Conservation (phyloP, 1,140 invertebrate species). For the Drosophila ficusphila region DNA sequence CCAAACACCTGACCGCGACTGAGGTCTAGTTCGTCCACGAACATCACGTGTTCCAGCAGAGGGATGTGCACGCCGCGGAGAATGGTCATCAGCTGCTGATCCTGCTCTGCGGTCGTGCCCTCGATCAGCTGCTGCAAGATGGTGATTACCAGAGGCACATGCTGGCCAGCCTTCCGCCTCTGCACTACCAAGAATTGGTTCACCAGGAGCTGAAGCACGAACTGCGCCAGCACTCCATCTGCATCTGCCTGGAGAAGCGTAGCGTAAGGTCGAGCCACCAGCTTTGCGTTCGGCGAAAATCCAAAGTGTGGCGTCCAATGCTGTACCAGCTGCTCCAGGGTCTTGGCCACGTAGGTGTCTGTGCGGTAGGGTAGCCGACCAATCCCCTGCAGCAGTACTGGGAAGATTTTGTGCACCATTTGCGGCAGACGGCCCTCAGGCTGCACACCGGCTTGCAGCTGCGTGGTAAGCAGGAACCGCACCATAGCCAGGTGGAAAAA, state of each 20-base stretch:
- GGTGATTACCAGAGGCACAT: constrained; percentile 60
- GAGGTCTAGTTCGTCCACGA: constrained; percentile 76
- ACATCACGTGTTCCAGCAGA: constrained; percentile 79
- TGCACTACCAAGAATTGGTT: constrained; percentile 67
- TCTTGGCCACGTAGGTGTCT: constrained; percentile 70
- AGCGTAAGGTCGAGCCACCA: constrained; percentile 66
- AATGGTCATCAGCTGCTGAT: constrained; percentile 50
- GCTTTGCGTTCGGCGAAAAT: constrained; percentile 53
- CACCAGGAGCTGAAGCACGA: constrained; percentile 66
- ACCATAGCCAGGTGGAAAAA: constrained; percentile 80
- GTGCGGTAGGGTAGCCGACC: constrained; percentile 69
- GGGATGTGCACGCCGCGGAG: constrained; percentile 49
- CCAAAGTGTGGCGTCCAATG: constrained; percentile 81
- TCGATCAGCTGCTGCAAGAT: constrained; percentile 67
- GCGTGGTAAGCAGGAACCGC: constrained; percentile 69
- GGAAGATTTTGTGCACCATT: constrained; percentile 80
- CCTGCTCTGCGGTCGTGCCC: neutral
- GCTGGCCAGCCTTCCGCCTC: constrained; percentile 63
- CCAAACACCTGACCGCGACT: constrained; percentile 62
- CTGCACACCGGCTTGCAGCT: constrained; percentile 65
- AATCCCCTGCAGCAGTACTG: constrained; percentile 76
- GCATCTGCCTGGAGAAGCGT: constrained; percentile 59
- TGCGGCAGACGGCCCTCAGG: constrained; percentile 61
- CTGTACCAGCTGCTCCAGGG: constrained; percentile 67
- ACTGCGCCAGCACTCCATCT: constrained; percentile 48